Conservation (phyloP, 2,888 invertebrate species). For the Andrena dorsata region DNA sequence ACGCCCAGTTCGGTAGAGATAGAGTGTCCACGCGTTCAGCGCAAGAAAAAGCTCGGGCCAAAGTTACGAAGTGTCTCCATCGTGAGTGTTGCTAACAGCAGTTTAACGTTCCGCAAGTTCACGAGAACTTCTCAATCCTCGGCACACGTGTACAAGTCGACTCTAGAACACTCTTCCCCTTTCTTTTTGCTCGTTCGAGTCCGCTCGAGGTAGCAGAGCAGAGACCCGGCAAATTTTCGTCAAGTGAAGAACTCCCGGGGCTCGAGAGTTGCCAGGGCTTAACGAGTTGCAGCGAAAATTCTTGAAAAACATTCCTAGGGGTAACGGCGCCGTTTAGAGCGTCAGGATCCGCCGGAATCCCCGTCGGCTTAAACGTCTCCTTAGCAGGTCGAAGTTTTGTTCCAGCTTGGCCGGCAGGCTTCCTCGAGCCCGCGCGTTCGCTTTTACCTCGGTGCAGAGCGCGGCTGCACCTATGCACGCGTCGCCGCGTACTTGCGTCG, state of each 20-base stretch:
- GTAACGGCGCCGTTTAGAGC: slow-evolving; percentile 3
- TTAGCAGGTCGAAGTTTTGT: slow-evolving; percentile 1
- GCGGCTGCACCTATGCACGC: slow-evolving; percentile 28
- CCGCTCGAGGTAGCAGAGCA: slow-evolving; percentile 2
- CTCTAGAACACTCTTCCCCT: neutral
- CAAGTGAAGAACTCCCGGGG: slow-evolving; percentile 17
- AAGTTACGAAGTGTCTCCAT: slow-evolving; percentile 2
- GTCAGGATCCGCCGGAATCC: neutral
- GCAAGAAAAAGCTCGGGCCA: neutral
- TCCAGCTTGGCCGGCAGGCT: neutral
- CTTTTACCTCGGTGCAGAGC: neutral
- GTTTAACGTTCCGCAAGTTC: slow-evolving; percentile 23
- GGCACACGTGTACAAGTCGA: neutral
- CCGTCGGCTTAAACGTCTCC: neutral
- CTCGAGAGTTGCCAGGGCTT: slow-evolving; percentile 15
- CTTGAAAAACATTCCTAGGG: slow-evolving; percentile 9
- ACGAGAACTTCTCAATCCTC: slow-evolving; percentile 21
- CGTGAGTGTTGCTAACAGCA: slow-evolving; percentile 19
- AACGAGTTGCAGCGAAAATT: slow-evolving; percentile 33
- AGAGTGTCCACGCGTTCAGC: neutral
- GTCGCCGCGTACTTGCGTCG: slow-evolving; percentile 37
- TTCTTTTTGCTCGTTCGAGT: slow-evolving; percentile 7
- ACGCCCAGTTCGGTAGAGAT: neutral
- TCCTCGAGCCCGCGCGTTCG: neutral
- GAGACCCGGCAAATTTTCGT: slow-evolving; percentile 32